Percentiles rank a stretch among this genome's conserved stretches.
Conservation (phyloP, 1,140 invertebrate species). For the Pygmarrhopalites habei region DNA sequence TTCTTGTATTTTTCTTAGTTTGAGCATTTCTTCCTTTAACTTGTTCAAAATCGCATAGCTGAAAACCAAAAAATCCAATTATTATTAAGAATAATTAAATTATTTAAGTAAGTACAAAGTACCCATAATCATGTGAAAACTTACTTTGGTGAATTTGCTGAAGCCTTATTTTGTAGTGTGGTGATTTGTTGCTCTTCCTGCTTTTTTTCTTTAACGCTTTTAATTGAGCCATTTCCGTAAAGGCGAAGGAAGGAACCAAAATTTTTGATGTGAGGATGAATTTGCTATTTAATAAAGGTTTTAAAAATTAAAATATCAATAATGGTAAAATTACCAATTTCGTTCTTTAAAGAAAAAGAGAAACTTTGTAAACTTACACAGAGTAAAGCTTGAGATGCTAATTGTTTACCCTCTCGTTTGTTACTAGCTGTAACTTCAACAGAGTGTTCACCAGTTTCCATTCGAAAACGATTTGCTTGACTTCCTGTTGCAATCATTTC, state of each 20-base stretch:
- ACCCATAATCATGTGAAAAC: too few species aligned
- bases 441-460: constrained; percentile 87
- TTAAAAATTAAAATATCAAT: constrained; percentile 25
- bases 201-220: constrained; percentile 89
- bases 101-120: too few species aligned
- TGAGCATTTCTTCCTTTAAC: constrained; percentile 77
- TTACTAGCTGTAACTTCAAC: constrained; percentile 60
- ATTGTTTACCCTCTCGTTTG: constrained; percentile 94
- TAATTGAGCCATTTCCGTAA: constrained; percentile 87
- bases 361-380: constrained; percentile 49
- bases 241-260: constrained; percentile 89
- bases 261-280: constrained; percentile 88
- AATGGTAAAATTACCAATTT: not conserved
- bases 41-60: constrained; percentile 90
- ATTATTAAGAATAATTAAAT: too few species aligned
- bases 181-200: constrained; percentile 90
- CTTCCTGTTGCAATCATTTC: constrained; percentile 81
- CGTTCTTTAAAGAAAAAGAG: too few species aligned
- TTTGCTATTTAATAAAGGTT: too few species aligned
- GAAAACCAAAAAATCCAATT: too few species aligned
- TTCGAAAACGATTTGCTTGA: constrained; percentile 88
- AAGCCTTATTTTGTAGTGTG: constrained; percentile 78
- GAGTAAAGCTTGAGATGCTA: constrained; percentile 89
- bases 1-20: constrained; percentile 52
- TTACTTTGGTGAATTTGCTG: constrained; percentile 84